Evolutionary conservation across 2,888 invertebrate species (phyloP).

Genomic region (Serrognathus titanus): DNA sequence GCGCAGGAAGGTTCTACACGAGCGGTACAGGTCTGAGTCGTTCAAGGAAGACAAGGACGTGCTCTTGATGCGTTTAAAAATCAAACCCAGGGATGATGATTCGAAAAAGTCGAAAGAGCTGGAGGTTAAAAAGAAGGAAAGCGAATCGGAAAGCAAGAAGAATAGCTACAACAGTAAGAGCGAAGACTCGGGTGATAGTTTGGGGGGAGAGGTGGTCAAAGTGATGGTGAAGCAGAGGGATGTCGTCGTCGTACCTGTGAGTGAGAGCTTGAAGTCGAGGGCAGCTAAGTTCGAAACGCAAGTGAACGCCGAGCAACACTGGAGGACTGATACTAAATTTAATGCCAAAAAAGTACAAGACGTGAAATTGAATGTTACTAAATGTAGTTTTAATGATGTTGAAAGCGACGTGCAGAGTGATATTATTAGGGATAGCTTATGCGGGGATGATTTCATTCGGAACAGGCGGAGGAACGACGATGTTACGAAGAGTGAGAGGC

Average conservation of each 20-base stretch:
- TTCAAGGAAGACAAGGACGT: slow-evolving; percentile 62
- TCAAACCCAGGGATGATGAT: slow-evolving; percentile 36
- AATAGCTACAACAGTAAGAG: slow-evolving; percentile 12
- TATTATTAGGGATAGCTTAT: neutral
- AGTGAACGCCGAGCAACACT: slow-evolving; percentile 17
- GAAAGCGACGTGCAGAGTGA: slow-evolving; percentile 15
- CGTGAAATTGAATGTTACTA: slow-evolving; percentile 1
- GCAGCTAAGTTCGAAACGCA: slow-evolving; percentile 38
- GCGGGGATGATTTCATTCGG: slow-evolving; percentile 19
- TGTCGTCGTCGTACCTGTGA: neutral
- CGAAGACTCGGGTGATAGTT: slow-evolving; percentile 12
- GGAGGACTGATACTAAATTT: slow-evolving; percentile 29
- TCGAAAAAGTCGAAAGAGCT: neutral
- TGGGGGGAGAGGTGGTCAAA: slow-evolving; percentile 19
- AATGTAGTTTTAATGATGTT: no score
- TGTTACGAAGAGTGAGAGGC: slow-evolving; percentile 13
- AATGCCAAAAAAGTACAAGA: slow-evolving; percentile 11
- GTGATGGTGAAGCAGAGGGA: slow-evolving; percentile 8
- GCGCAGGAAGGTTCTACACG: slow-evolving; percentile 76
- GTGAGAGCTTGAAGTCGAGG: slow-evolving; percentile 32
- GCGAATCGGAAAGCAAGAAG: slow-evolving; percentile 10
- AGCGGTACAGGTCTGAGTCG: slow-evolving; percentile 82
- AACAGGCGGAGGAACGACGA: slow-evolving; percentile 17
- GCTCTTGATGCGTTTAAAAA: slow-evolving; percentile 50
- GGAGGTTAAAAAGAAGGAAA: neutral